Conservation (phyloP, 2,888 invertebrate genomes). For the Dione juno region DNA sequence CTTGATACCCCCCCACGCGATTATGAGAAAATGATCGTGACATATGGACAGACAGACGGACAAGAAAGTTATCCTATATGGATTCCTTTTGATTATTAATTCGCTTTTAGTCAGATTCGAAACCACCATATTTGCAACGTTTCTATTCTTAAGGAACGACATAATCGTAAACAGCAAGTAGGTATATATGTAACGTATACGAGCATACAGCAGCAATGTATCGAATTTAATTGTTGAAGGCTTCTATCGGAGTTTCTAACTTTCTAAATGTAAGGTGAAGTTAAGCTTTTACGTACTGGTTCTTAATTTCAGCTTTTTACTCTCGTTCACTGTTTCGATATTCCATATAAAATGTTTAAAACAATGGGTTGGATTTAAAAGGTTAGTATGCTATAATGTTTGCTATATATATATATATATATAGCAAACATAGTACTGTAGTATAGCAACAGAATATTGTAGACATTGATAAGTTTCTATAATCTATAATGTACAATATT, state of each 20-base stretch:
- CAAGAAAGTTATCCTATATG: too few relatives aligned
- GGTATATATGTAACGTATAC: not conserved
- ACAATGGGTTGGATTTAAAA: not conserved
- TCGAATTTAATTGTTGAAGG: constrained; percentile 23
- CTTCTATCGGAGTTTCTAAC: constrained; percentile 17
- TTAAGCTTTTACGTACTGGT: constrained; percentile 11
- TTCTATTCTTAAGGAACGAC: constrained; percentile 4
- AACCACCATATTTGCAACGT: not conserved
- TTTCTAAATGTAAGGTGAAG: constrained; percentile 1
- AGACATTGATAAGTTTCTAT: too few relatives aligned
- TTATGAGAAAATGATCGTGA: too few relatives aligned
- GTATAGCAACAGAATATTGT: too few relatives aligned
- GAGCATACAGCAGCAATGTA: not conserved
- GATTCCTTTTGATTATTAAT: too few relatives aligned
- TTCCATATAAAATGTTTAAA: not conserved
- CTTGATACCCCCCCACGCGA: too few relatives aligned
- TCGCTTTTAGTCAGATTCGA: too few relatives aligned
- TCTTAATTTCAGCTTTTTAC: constrained; percentile 16
- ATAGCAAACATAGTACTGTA: too few relatives aligned
- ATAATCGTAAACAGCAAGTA: constrained; percentile 8
- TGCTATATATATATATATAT: not conserved
- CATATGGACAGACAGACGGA: too few relatives aligned
- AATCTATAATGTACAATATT: too few relatives aligned
- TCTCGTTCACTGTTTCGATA: not conserved
- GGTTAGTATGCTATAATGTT: not conserved